A percentile compares a stretch with the other conserved stretches of the same genome.
Evolutionary conservation across 2,888 invertebrate genomes (phyloP).

Genomic region (Clitarchus hookeri): DNA sequence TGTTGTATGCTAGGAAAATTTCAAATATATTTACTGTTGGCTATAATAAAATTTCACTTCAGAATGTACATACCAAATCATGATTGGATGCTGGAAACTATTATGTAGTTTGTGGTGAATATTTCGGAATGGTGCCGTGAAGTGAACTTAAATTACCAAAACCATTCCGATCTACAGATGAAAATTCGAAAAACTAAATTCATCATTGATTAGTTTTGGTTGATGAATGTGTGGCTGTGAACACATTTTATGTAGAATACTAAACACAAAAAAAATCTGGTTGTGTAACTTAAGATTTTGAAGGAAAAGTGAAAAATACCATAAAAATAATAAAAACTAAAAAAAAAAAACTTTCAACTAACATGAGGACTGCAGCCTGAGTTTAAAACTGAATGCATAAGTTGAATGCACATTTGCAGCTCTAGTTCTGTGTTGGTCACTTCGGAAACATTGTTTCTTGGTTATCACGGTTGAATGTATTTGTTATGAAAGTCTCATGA

Average conservation of each 20-base stretch:
- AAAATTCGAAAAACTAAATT: not conserved
- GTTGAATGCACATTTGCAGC: not conserved
- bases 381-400: not conserved
- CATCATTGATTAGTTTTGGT: conserved; percentile 35
- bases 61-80: not conserved
- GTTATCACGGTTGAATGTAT: not conserved
- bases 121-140: not conserved
- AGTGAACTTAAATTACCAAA: not conserved
- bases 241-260: conserved; percentile 52
- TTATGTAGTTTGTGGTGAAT: not conserved
- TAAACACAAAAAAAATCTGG: conserved; percentile 34
- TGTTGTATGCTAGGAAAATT: not conserved
- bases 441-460: not conserved
- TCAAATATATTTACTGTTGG: not conserved
- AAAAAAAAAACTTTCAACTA: not conserved
- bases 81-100: not conserved
- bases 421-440: not conserved
- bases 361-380: conserved; percentile 23
- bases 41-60: not conserved
- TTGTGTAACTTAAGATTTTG: conserved; percentile 32
- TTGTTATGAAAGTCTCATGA: conserved; percentile 3
- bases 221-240: conserved; percentile 56
- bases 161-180: conserved; percentile 17
- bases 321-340: not conserved
- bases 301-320: conserved; percentile 15